A percentile compares a stretch with the other conserved stretches of the same genome.
Evolutionary conservation across 1,140 invertebrate species (phyloP).

Genomic region (Nebria ingens): DNA sequence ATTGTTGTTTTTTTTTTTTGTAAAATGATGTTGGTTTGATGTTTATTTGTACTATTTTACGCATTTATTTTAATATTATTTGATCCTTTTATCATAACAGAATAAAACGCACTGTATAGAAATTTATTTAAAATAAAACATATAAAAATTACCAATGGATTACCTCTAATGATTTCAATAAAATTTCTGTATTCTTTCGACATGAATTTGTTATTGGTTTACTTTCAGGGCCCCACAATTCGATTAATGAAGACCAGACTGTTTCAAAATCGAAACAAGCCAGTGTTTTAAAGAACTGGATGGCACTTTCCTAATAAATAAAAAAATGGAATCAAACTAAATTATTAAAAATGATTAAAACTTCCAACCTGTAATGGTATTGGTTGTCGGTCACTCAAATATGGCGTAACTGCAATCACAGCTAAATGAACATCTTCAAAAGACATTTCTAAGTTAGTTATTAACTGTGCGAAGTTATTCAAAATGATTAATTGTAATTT

Average conservation of each 20-base stretch:
- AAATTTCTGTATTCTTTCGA: background rate
- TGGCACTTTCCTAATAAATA: slow-evolving; percentile 8
- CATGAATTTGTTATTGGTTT: background rate
- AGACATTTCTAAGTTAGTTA: slow-evolving; percentile 39
- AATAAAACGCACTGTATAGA: background rate
- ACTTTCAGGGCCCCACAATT: background rate
- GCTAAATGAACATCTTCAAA: slow-evolving; percentile 39
- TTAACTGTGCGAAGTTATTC: slow-evolving; percentile 38
- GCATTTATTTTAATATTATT: background rate
- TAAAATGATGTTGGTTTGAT: too few relatives aligned
- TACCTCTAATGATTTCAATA: slow-evolving; percentile 1
- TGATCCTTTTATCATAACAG: background rate
- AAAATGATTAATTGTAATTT: slow-evolving; percentile 48
- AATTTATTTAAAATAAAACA: slow-evolving; percentile 6
- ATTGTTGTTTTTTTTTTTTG: too few relatives aligned
- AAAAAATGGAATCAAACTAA: background rate
- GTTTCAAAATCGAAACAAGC: slow-evolving; percentile 8
- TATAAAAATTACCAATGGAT: background rate
- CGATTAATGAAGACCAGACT: background rate
- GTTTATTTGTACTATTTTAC: too few relatives aligned
- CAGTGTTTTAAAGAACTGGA: slow-evolving; percentile 14
- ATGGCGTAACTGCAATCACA: slow-evolving; percentile 36
- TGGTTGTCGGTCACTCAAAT: slow-evolving; percentile 49
- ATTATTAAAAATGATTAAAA: slow-evolving; percentile 4
- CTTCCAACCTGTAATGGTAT: slow-evolving; percentile 44